phyloP scores from a whole-genome alignment of 2,888 invertebrate species.

The Hyppa rectilinea region DNA sequence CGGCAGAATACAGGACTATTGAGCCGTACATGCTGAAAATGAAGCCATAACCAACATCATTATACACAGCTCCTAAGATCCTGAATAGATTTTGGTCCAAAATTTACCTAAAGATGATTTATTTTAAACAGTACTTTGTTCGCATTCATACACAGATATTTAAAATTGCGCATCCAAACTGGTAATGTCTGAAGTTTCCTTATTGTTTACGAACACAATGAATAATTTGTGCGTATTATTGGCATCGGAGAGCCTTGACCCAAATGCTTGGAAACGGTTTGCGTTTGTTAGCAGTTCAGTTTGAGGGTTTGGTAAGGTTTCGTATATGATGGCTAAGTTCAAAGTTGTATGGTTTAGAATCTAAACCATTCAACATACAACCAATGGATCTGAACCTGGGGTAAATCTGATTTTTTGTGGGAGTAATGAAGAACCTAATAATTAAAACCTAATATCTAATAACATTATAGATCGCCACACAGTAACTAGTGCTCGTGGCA shows the following conservation, averaged over 20 bases:
- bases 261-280: constrained; percentile 18
- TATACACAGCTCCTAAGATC: neutral
- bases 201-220: constrained; percentile 47
- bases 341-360: neutral
- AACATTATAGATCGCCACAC: too few relatives aligned
- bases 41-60: constrained; percentile 40
- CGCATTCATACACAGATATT: constrained; percentile 11
- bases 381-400: too few relatives aligned
- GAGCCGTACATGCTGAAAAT: neutral
- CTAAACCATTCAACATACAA: too few relatives aligned
- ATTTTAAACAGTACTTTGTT: constrained; percentile 12
- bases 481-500: too few relatives aligned
- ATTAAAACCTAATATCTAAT: too few relatives aligned
- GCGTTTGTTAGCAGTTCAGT: constrained; percentile 30
- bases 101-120: neutral
- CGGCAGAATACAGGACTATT: too few relatives aligned
- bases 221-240: constrained; percentile 52
- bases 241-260: constrained; percentile 36
- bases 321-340: neutral
- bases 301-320: constrained; percentile 10
- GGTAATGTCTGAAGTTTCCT: constrained; percentile 40
- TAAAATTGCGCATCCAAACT: constrained; percentile 13
- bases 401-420: too few relatives aligned
- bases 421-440: too few relatives aligned
- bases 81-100: neutral